phyloP scores from a whole-genome alignment of 1,140 invertebrate genomes.

The Macrosteles quadrilineatus region DNA sequence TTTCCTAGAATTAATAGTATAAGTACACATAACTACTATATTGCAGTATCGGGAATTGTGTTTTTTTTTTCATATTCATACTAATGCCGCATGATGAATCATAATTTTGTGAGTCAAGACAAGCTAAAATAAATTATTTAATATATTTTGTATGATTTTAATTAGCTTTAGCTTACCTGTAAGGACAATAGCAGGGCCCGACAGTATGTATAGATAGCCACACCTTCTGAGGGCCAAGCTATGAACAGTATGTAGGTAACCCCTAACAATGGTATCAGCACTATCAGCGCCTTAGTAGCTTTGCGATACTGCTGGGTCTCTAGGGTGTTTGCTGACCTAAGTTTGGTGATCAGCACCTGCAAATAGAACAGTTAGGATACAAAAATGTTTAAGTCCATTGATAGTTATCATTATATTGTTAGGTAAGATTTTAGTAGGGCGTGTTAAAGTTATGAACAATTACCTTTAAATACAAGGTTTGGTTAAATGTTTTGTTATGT shows the following conservation, averaged over 20 bases:
- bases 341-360: conserved; percentile 87
- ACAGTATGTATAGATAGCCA: conserved; percentile 63
- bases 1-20: too few relatives aligned
- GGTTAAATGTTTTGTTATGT: too few relatives aligned
- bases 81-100: too few relatives aligned
- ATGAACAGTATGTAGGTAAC: conserved; percentile 83
- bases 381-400: neutral
- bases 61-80: too few relatives aligned
- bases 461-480: too few relatives aligned
- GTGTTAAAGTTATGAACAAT: neutral
- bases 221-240: conserved; percentile 68
- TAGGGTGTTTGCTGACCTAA: conserved; percentile 44
- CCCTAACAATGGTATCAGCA: conserved; percentile 85
- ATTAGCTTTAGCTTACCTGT: too few relatives aligned
- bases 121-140: too few relatives aligned
- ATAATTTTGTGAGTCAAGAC: too few relatives aligned
- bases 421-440: neutral
- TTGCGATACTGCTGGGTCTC: conserved; percentile 69
- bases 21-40: too few relatives aligned
- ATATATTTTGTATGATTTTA: too few relatives aligned
- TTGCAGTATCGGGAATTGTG: too few relatives aligned
- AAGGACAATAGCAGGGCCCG: conserved; percentile 78
- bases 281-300: conserved; percentile 83
- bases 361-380: too few relatives aligned
- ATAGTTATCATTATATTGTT: neutral